These are phyloP conservation scores for Columba guinea DNA, from an alignment of 2,797 vertebrate species.

Conservation along the genomic window DNA sequence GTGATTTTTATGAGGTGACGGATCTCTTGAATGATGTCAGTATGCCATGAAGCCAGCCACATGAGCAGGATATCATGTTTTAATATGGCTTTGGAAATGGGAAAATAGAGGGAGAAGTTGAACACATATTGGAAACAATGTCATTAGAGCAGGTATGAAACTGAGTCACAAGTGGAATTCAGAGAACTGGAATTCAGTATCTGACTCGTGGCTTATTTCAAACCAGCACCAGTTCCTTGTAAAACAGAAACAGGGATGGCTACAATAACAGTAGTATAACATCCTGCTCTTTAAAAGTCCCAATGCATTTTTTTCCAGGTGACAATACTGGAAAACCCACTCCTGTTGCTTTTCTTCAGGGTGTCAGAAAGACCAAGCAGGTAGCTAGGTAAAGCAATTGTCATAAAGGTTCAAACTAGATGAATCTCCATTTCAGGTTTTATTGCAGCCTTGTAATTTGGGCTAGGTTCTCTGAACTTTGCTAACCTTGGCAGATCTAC, in stretches of 20 bases:
- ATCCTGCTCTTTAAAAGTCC: background rate
- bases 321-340: background rate
- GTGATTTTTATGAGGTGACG: background rate
- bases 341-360: background rate
- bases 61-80: background rate
- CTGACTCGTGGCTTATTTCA: background rate
- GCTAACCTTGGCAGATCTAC: conserved; percentile 66
- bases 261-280: background rate
- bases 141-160: background rate
- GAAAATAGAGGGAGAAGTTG: background rate
- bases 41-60: background rate
- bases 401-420: background rate
- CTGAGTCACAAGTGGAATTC: background rate
- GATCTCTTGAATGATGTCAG: background rate
- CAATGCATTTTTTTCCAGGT: background rate
- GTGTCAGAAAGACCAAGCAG: background rate
- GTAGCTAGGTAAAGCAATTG: background rate
- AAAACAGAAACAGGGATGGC: background rate
- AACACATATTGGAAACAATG: background rate
- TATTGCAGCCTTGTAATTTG: conserved; percentile 30
- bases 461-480: conserved; percentile 62
- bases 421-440: conserved; percentile 50
- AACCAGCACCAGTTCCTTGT: background rate
- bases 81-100: background rate
- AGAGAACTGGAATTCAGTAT: background rate